phyloP scores from a whole-genome alignment of 2,113 vertebrate genomes.

The Hydropotes inermis region DNA sequence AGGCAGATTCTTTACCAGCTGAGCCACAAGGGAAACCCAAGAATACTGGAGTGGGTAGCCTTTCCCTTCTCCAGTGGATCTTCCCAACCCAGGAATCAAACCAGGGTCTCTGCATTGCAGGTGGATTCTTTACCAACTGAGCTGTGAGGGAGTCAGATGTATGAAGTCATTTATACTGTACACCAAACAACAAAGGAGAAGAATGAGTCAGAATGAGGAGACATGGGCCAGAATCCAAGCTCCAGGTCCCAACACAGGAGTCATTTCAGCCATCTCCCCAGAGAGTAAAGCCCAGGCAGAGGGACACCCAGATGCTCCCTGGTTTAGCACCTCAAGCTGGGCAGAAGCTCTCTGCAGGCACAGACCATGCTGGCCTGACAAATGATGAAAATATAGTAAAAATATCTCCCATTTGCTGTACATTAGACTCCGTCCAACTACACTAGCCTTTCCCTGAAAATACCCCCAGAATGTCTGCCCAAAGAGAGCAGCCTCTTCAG shows the following conservation, averaged over 20 bases:
- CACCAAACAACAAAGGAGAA: no score
- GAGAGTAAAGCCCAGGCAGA: no score
- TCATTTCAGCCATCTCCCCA: neutral
- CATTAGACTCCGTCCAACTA: fast-evolving
- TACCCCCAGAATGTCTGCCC: neutral
- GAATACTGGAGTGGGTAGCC: neutral
- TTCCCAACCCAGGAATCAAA: neutral
- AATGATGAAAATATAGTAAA: neutral
- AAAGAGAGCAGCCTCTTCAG: no score
- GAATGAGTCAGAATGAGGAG: neutral
- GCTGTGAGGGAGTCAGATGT: neutral
- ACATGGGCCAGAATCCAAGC: neutral
- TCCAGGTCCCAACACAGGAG: neutral
- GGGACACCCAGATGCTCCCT: neutral
- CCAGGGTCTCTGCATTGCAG: neutral
- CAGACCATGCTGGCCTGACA: no score
- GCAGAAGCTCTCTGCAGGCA: neutral
- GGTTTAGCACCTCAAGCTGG: neutral
- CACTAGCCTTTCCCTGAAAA: neutral
- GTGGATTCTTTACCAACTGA: neutral
- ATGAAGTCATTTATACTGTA: neutral
- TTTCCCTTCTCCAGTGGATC: neutral
- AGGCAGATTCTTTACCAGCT: neutral
- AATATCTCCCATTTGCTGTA: neutral
- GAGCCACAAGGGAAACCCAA: neutral